phyloP scores from a whole-genome alignment of 1,140 invertebrate species.

The Anastrepha obliqua region DNA sequence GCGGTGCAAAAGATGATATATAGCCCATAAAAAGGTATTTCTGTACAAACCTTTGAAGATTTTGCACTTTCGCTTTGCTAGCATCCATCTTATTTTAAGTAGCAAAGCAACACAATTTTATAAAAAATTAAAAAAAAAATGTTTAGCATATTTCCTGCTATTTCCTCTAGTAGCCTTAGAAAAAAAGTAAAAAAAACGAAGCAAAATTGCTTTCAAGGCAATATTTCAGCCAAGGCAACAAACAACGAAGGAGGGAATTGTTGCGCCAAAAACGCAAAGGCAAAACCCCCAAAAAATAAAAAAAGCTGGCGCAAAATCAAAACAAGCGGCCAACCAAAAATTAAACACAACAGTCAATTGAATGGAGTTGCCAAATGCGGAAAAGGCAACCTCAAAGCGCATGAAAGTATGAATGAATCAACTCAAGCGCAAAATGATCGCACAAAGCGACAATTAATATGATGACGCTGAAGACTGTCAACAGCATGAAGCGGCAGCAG shows the following conservation, averaged over 20 bases:
- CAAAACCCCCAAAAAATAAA: background rate
- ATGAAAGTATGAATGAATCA: background rate
- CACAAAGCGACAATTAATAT: background rate
- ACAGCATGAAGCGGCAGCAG: conserved; percentile 17
- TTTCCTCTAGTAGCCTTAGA: background rate
- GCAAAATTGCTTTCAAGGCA: background rate
- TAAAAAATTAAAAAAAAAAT: too few species aligned
- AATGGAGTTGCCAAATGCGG: conserved; percentile 26
- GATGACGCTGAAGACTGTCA: conserved; percentile 24
- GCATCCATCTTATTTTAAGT: background rate
- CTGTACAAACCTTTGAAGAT: too few species aligned
- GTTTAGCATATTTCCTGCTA: too few species aligned
- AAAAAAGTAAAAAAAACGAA: background rate
- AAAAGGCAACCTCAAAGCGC: background rate
- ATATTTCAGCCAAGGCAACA: too few species aligned
- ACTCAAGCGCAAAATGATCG: background rate
- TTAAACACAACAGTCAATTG: background rate
- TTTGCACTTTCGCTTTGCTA: too few species aligned
- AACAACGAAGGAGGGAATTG: too few species aligned
- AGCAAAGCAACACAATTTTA: too few species aligned
- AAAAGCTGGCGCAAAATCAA: background rate
- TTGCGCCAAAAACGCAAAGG: too few species aligned
- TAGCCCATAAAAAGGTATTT: too few species aligned
- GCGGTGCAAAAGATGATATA: too few species aligned
- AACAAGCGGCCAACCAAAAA: background rate